phyloP scores from a whole-genome alignment of 2,797 vertebrate species.

The Lacerta bilineata region DNA sequence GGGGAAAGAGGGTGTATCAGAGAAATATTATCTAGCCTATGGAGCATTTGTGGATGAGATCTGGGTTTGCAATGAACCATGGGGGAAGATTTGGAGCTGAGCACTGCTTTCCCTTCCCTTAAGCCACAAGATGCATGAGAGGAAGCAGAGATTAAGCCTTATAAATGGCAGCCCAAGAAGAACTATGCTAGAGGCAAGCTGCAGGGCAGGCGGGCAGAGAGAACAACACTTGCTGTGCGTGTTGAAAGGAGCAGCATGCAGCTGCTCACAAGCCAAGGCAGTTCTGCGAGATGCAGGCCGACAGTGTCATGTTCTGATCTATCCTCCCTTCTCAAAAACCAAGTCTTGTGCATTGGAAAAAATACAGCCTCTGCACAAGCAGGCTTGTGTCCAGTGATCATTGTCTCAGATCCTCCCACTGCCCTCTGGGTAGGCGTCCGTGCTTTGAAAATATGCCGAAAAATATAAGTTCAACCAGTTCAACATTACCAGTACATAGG shows the following conservation, averaged over 20 bases:
- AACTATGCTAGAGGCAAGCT: background rate
- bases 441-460: background rate
- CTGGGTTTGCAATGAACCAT: background rate
- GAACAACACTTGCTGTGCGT: slow-evolving; percentile 27
- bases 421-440: background rate
- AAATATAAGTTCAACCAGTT: background rate
- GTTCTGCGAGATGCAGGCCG: slow-evolving; percentile 14
- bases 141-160: background rate
- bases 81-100: background rate
- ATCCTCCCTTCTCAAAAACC: background rate
- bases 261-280: slow-evolving; percentile 4
- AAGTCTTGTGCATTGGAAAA: background rate
- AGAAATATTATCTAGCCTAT: background rate
- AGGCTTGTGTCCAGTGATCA: background rate
- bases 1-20: no score
- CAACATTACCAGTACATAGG: background rate
- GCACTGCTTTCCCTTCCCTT: slow-evolving; percentile 21
- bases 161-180: slow-evolving; percentile 26
- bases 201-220: background rate
- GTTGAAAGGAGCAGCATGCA: slow-evolving; percentile 23
- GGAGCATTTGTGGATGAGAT: background rate
- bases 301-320: background rate
- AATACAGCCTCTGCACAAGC: background rate
- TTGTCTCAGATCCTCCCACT: slow-evolving; percentile 8
- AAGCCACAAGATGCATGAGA: slow-evolving; percentile 22